Evolutionary conservation across 2,888 invertebrate species (phyloP), one percentile per base, ranked within the genome.

Genomic region (Caenorhabditis sp.): DNA sequence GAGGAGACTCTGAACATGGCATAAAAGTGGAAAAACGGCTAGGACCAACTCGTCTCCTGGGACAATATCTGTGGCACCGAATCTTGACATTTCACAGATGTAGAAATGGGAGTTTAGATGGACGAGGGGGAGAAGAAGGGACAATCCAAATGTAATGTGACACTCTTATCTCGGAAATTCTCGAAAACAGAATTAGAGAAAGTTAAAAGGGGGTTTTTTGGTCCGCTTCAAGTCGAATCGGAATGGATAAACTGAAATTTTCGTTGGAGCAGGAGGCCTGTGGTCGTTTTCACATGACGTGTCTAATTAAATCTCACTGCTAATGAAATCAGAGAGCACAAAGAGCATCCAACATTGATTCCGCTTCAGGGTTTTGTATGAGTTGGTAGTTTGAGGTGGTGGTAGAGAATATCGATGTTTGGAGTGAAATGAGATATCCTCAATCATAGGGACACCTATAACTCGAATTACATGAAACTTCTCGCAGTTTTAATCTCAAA

Each of bases 11-110:
- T 61, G 73, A 73, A 73, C 61, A 61, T 61, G 61, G 49, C 31
- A 54, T 35, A 35, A 75, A 75, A 75, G 64, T 75, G 75, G 64
- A 66, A 75, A 66, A 66, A 75, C 56, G 56, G 28, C 74, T 75
- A 56, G 44, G 47, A 38, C 68, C 59, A 59, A 69, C 61, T 69
- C 31, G 70, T 70, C 77, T 58, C 77, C 10, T 8, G 77, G 69
- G 77, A 61, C 69, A 61, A 68, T 68, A 69, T 69, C 68, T 69
- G 24, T 44, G 41, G 24, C 47, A 59, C 64, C 68, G 38, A 76
- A 76, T 76, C 77, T 69, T 77, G 77, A 77, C 77, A 77, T 77
- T 77, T 77, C 69, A 77, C 77, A 77, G 77, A 77, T 54, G 69
- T 69, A 35, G 54, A 77, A 77, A 63, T 61, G 76, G 69, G 76